These are phyloP conservation scores for Dasyprocta punctata DNA, from an alignment of 2,113 vertebrate species.

Conservation along the genomic window DNA sequence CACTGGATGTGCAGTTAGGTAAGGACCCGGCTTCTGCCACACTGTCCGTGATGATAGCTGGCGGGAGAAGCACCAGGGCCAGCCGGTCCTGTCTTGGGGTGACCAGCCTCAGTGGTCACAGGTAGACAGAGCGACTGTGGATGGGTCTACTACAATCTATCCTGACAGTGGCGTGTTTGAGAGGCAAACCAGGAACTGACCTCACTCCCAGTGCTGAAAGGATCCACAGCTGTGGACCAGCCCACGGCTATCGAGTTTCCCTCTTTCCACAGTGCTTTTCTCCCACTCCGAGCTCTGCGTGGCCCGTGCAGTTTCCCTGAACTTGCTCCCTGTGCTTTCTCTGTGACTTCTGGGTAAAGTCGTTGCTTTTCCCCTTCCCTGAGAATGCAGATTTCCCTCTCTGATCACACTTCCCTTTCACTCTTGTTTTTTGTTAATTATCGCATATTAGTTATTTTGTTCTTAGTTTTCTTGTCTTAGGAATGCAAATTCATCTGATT, in stretches of 20 bases:
- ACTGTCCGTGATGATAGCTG: not conserved
- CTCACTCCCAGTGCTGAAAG: not conserved
- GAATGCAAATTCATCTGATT: slow-evolving; percentile 1
- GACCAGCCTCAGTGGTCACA: not conserved
- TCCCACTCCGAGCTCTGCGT: not conserved
- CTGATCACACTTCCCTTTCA: not conserved
- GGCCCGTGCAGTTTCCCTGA: not conserved
- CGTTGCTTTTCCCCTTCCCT: not conserved
- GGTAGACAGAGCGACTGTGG: not conserved
- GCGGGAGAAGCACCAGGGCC: not conserved
- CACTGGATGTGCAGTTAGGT: not conserved
- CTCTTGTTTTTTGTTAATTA: not conserved
- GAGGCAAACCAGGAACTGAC: not conserved
- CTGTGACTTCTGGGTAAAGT: not conserved
- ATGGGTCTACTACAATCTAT: not conserved
- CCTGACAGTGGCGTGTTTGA: not conserved
- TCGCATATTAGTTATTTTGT: not conserved
- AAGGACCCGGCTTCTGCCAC: not conserved
- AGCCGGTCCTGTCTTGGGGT: not conserved
- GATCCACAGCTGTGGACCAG: too few relatives aligned
- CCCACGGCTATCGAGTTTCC: too few relatives aligned
- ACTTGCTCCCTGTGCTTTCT: not conserved
- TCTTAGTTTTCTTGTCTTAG: not conserved
- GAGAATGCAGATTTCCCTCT: not conserved
- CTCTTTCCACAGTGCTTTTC: not conserved